Evolutionary conservation across 2,888 invertebrate species (phyloP), one percentile per base, ranked within the genome.

Genomic region (Apamea epomidion): DNA sequence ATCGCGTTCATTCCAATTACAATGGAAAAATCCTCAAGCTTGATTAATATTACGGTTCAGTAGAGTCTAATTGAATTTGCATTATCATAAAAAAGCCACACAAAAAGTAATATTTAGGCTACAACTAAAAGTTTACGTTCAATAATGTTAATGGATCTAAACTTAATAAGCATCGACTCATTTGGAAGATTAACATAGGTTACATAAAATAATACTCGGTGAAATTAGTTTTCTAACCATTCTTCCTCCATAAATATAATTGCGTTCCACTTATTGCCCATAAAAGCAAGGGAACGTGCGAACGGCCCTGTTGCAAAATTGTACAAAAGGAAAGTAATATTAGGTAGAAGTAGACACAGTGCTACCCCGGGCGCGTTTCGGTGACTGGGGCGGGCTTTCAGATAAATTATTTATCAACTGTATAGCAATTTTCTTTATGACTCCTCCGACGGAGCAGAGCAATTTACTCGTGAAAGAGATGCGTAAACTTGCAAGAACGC

Each of bases 331-430:
- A 96, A 96, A 96, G 96, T 96, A 96, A 96, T 97, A 96, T 97
- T 95, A 96, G 95, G 96, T 95, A 93, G 94, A 95, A 95, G 95
- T 94, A 94, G 94, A 93, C 92, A 93, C 94, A 94, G 92, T 93
- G 93, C 94, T 94, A 94, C 95, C 94, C 94, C 92, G 93, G 91
- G 93, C 95, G 92, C 95, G 95, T 96, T 95, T 95, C 95, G 96
- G 96, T 96, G 97, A 97, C 97, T 97, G 96, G 96, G 94, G 95
- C 95, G 95, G 95, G 96, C 96, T 96, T 95, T 96, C 95, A 96
- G 96, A 97, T 97, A 97, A 97, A 97, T 97, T 97, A 97, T 97
- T 97, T 97, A 97, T 97, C 97, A 97, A 97, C 96, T 96, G 97
- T 97, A 97, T 96, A 96, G 97, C 97, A 97, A 97, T 97, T 97